Evolutionary conservation across 2,797 vertebrate species (phyloP), one percentile per base, ranked within the genome.

Genomic region (Anisognathus igniventris): DNA sequence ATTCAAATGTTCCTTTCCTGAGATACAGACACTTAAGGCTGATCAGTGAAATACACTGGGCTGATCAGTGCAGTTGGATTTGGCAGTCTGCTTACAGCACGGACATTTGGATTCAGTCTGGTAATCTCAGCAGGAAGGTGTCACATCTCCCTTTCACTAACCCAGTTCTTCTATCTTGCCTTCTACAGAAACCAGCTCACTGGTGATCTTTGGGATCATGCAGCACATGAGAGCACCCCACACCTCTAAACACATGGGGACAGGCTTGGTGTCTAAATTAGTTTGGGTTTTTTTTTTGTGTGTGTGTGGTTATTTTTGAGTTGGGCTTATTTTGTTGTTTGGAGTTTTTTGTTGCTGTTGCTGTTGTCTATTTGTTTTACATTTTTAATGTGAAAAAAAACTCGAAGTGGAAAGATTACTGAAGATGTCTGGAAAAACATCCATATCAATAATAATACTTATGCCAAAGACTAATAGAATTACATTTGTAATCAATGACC

Each of bases 281-380:
- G 7, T 23, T 12, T 16, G 27, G 23, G 0, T 17, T 16, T 0
- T 1, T 3, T 21, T 62, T 8, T 35, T 35, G n/a, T n/a, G 21
- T 17, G 23, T 31, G 2, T 11, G 8, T 20, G 4, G 21, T 44
- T 57, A 62, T 23, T 74, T 31, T 30, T 12, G 19, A 3, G 6
- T 37, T 79, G 28, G 7, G 3, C 30, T 53, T 47, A 14, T 68
- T 79, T 79, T 67, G 30, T 31, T 16, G 6, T 54, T 71, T 54
- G 12, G 6, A 7, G 0, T 8, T 62, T 33, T 25, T 30, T 56
- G 10, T 27, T 31, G 23, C 22, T 35, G 13, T 27, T 21, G 16
- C 2, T 50, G 30, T 14, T 30, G 20, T 4, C 56, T 22, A 56
- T 68, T 48, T 31, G 3, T 35, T 85, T 61, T 16, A 53, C 0